A percentile compares a stretch with the other conserved stretches of the same genome.
Conservation (phyloP, 2,113 vertebrate genomes). For the Apodemus speciosus region DNA sequence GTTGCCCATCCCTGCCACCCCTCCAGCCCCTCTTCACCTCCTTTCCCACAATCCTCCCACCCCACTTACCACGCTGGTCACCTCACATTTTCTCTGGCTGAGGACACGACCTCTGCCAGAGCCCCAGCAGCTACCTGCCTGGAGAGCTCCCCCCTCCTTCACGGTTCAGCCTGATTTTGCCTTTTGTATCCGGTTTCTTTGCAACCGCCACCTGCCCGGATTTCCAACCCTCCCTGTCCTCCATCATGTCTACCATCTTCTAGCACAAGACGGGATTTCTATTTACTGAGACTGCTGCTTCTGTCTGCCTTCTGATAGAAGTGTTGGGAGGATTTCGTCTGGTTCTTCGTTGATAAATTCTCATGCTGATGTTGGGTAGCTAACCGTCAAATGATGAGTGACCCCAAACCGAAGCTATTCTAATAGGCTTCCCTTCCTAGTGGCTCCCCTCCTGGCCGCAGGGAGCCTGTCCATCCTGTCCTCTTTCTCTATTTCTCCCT, state of each 20-base stretch:
- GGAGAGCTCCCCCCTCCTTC: not conserved
- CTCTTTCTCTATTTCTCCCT: not conserved
- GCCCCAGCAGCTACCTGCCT: not conserved
- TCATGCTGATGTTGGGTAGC: not conserved
- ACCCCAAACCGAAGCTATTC: not conserved
- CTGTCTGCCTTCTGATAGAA: not conserved
- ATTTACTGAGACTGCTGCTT: not conserved
- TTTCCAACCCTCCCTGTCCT: not conserved
- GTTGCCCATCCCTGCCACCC: not conserved
- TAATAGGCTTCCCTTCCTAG: not conserved
- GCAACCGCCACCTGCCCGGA: not conserved
- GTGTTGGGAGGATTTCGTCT: not conserved
- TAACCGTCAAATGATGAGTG: not conserved
- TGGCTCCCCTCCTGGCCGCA: not conserved
- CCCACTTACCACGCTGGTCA: fast-evolving
- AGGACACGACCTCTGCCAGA: not conserved
- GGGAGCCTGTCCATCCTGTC: not conserved
- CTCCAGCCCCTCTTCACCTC: not conserved
- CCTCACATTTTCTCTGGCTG: not conserved
- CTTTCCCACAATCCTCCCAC: not conserved
- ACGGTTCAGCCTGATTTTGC: not conserved
- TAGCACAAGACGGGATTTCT: not conserved
- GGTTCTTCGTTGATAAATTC: not conserved
- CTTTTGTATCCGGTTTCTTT: not conserved
- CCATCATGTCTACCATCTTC: not conserved